These are phyloP conservation scores for Serranus cabrilla DNA, from an alignment of 2,797 vertebrate genomes.

Conservation along the genomic window DNA sequence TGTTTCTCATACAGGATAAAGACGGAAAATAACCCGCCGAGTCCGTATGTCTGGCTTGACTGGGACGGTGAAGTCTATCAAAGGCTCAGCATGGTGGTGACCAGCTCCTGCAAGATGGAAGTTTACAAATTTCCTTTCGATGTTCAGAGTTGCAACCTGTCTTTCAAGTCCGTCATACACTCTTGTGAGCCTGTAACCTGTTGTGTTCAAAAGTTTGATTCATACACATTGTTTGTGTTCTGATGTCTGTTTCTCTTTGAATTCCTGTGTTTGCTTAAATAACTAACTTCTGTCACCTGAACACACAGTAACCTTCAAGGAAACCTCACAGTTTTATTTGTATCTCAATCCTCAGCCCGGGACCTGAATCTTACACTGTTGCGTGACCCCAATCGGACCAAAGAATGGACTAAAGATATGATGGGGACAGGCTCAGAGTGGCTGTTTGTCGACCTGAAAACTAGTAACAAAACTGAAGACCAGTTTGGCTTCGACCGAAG, in stretches of 20 bases:
- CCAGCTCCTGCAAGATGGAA: slow-evolving; percentile 57
- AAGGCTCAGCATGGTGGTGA: slow-evolving; percentile 1
- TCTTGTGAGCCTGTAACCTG: slow-evolving; percentile 22
- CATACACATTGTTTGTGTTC: neutral
- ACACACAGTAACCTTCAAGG: too few relatives aligned
- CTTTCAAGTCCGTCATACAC: slow-evolving; percentile 45
- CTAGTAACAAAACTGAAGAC: neutral
- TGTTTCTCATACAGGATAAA: too few relatives aligned
- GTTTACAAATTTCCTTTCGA: slow-evolving; percentile 67
- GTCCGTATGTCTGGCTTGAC: too few relatives aligned
- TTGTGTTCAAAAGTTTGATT: neutral
- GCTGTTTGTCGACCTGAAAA: slow-evolving; percentile 64
- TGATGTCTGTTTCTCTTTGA: too few relatives aligned
- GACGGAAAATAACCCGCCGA: too few relatives aligned
- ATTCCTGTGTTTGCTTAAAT: too few relatives aligned
- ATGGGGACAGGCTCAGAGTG: slow-evolving; percentile 74
- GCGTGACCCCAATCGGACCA: neutral
- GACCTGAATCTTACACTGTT: too few relatives aligned
- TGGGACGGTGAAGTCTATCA: too few relatives aligned
- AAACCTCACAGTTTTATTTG: neutral
- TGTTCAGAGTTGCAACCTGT: slow-evolving; percentile 55
- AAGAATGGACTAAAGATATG: slow-evolving; percentile 16
- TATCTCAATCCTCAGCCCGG: slow-evolving; percentile 20
- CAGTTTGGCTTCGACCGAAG: slow-evolving; percentile 2
- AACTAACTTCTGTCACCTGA: too few relatives aligned